Base-by-base conservation (phyloP, 2,888 invertebrate species). In the Morpho achilles region DNA sequence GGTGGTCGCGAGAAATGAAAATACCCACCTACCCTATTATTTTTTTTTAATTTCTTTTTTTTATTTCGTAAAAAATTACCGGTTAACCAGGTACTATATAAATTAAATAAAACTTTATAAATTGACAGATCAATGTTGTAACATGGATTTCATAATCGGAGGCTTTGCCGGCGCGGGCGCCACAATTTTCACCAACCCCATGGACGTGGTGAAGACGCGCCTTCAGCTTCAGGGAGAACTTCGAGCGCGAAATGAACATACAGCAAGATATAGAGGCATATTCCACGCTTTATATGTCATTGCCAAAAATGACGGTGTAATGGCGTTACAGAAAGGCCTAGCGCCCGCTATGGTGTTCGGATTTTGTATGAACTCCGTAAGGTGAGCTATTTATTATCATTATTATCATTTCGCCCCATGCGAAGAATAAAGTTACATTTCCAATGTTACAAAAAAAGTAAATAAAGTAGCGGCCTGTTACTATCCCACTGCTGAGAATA, bases 181-280 rank as follows among this genome's bases (percentile, higher is more conserved):
- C 0, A 95, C 96, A 0, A 87, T 95, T 52, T 93, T 97, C 70
- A 96, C 96, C 7, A 97, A 98, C 77, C 98, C 97, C 0, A 91
- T 97, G 74, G 97, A 98, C 80, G 97, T 97, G 7, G 85, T 97
- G 23, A 98, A 98, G 87, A 97, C 95, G 9, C 92, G 97, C 0
- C 92, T 97, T 77, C 97, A 98, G 78, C 88, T 98, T 3, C 97
- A 98, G 80, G 94, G 94, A 1, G 94, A 96, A 78, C 76, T 96
- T 50, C 91, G 92, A 67, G 92, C 94, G 0, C 92, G 78, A 57
- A 72, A 66, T 7, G 92, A 74, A 92, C 94, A 58, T 61, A 81
- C 71, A 68, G 82, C 74, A 58, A 72, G 90, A 5, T 95, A 95
- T 71, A 92, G 92, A 54, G 96, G 96, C 69, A 94, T 96, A 10